Base-by-base conservation (phyloP, 1,140 invertebrate species). In the Paramacrobiotus metropolitanus region DNA sequence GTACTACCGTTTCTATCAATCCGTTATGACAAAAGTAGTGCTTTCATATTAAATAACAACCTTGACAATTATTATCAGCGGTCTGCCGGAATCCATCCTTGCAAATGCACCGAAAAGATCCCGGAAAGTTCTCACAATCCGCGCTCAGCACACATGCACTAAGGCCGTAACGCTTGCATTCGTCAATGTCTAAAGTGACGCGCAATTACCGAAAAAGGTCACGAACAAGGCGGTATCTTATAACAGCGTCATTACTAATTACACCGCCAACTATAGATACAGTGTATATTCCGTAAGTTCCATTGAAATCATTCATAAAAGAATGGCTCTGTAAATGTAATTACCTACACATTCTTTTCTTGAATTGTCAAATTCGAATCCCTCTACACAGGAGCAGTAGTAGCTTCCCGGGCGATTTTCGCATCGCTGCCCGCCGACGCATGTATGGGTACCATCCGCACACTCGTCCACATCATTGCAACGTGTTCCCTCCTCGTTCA, bases 41-140 rank as follows among this genome's bases (percentile, higher is more conserved):
- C 9, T 9, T 15, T 40, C 9, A 40, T 40, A 40, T 40, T 9
- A 40, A 40, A n/a, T 40, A n/a, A 9, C n/a, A 15, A 40, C 34
- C 34, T 40, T 40, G 9, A n/a, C 34, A 40, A 40, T 9, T 40
- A 55, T 67, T 63, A 21, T 67, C 68, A 1, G 70, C 69, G 2
- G 73, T 74, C 63, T 80, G 78, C 59, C 79, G 76, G 70, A 86
- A 89, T 0, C 86, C 86, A 1, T 76, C 68, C 20, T 81, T 74
- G 70, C 86, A 89, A 31, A 78, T 75, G 69, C 86, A 89, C 61
- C 73, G 76, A 69, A 81, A 88, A 0, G 83, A 84, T 2, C 81
- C 81, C 4, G 69, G 66, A 0, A 74, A 79, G 63, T 82, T 82
- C 62, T 76, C 69, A 67, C 80, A 82, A 2, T 70, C 69, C 0